Evolutionary conservation across 2,113 vertebrate genomes (phyloP), one percentile per base, ranked within the genome.

Genomic region (Danionella cerebrum): DNA sequence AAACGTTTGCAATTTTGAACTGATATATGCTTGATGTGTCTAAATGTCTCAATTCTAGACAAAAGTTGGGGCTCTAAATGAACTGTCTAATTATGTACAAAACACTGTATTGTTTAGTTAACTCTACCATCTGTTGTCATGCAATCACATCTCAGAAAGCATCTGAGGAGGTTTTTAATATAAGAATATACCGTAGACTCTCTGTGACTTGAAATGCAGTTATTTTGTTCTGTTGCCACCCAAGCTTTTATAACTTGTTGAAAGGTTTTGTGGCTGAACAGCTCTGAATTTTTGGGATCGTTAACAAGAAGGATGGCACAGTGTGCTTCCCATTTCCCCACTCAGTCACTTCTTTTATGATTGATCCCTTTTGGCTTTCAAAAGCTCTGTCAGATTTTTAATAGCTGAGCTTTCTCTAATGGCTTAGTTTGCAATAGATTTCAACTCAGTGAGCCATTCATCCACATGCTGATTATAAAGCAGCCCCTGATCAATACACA

Each of bases 401-500:
- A 63, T 63, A 47, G 27, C 42, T 22, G 42, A 33, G 3, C 54
- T 70, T 69, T 55, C 70, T 51, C 69, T 79, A 79, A 84, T 79
- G 48, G 71, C 38, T 45, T 9, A 48, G 65, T 67, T 65, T 68
- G 70, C 74, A 72, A 57, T 75, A 62, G 13, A 75, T 77, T 76
- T 79, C 73, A 74, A 45, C 60, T 64, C 60, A 62, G 39, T 73
- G 63, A 75, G 58, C 62, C 65, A 51, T 70, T 72, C 73, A 83
- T 80, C 65, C 76, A 86, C 74, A 73, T 63, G 31, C 66, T 76
- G 76, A 79, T 82, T 83, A 80, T 78, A 75, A 80, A 82, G 81
- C 76, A 66, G 69, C 9, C 57, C 13, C 13, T 5, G 65, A 84
- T 87, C 85, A 73, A 88, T 89, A 82, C 25, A 44, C 75, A 62